phyloP scores from a whole-genome alignment of 2,113 vertebrate species.

The Trogon melanurus region DNA sequence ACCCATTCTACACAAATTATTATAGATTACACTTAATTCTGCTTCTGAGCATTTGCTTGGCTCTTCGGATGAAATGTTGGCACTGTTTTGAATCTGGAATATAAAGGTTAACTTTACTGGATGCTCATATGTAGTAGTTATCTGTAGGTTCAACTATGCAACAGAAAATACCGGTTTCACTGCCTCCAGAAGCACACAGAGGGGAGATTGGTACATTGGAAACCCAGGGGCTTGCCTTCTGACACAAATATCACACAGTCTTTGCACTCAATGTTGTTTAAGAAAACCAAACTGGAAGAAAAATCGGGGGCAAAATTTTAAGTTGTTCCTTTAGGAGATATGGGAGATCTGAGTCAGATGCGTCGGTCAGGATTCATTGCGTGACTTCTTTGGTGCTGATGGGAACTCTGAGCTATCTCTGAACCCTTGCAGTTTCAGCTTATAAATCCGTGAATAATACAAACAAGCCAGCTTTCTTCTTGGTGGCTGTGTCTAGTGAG shows the following conservation, averaged over 20 bases:
- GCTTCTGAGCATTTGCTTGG: not conserved
- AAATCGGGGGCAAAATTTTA: not conserved
- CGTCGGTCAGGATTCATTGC: not conserved
- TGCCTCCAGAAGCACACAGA: not conserved
- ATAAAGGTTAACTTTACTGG: not conserved
- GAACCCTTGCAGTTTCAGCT: slow-evolving; percentile 16
- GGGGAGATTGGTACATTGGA: not conserved
- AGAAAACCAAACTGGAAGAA: not conserved
- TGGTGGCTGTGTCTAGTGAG: not conserved
- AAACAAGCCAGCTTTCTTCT: not conserved
- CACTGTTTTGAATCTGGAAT: not conserved
- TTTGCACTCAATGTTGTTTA: not conserved
- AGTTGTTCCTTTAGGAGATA: not conserved
- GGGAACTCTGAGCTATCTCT: slow-evolving; percentile 6
- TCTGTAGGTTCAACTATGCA: not conserved
- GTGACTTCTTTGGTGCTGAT: not conserved
- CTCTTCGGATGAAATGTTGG: not conserved
- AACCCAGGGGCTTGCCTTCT: not conserved
- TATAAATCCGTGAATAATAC: slow-evolving; percentile 15
- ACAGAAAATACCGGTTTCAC: not conserved
- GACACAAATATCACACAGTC: not conserved
- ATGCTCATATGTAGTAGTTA: not conserved
- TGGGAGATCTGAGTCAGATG: not conserved
- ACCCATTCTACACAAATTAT: not conserved
- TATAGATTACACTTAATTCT: slow-evolving; percentile 17